phyloP scores from a whole-genome alignment of 2,888 invertebrate species.

The Cordilura impudica region DNA sequence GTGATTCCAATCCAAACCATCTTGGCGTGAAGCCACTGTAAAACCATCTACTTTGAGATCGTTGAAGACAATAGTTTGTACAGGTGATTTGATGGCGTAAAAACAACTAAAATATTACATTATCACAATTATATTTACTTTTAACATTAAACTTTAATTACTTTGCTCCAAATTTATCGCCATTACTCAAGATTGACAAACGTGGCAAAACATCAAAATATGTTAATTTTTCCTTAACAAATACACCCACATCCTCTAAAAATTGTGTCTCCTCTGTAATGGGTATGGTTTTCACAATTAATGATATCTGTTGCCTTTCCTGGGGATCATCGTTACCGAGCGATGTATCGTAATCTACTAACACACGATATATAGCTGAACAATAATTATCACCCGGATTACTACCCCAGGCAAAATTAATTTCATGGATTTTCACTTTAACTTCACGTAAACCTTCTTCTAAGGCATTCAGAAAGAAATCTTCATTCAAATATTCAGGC shows the following conservation, averaged over 20 bases:
- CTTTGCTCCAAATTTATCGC: constrained; percentile 71
- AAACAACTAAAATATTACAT: constrained; percentile 66
- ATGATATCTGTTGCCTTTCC: constrained; percentile 64
- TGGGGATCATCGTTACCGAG: constrained; percentile 28
- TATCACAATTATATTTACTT: background rate
- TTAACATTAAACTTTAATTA: constrained; percentile 53
- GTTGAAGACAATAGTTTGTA: constrained; percentile 73
- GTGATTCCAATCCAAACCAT: constrained; percentile 80
- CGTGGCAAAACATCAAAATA: constrained; percentile 75
- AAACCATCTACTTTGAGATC: constrained; percentile 79
- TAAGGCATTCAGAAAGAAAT: constrained; percentile 71
- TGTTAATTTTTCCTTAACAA: constrained; percentile 77
- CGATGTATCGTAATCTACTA: constrained; percentile 9
- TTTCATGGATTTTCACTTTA: constrained; percentile 66
- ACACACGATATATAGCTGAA: constrained; percentile 73
- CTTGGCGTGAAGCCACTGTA: constrained; percentile 78
- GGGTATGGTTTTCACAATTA: constrained; percentile 75
- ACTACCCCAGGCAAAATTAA: constrained; percentile 72
- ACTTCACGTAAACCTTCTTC: constrained; percentile 70
- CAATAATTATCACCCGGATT: constrained; percentile 75
- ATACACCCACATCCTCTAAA: constrained; percentile 77
- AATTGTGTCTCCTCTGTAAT: constrained; percentile 68
- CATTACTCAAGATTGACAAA: constrained; percentile 74
- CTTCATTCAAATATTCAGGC: constrained; percentile 69
- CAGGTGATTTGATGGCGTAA: constrained; percentile 69